Evolutionary conservation across 2,113 vertebrate species (phyloP), one percentile per base, ranked within the genome.

Genomic region (Chaenogobius annularis): DNA sequence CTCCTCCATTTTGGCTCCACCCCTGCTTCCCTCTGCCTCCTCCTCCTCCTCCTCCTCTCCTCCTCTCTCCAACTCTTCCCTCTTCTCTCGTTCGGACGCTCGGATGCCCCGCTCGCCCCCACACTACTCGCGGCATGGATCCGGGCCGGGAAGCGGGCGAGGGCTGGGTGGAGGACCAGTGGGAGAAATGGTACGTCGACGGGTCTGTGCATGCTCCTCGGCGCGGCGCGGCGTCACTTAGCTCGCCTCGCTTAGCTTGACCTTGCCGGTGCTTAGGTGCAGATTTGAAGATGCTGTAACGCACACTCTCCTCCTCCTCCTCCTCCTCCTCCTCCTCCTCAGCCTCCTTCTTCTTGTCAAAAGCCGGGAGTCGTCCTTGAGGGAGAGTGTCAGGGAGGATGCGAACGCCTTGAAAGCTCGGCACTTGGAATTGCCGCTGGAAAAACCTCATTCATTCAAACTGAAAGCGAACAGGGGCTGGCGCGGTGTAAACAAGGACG

Each of bases 161-260:
- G 89, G 96, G 94, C 87, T 98, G 97, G 96, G 92, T 98, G 94
- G 97, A 98, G 92, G 97, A 99, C 84, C 97, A 95, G 92, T 99
- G 97, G 97, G 97, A 98, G 92, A 96, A 94, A 96, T 99, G 97
- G 97, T 99, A 98, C 88, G 23, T 61, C 44, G 12, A 12, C 12
- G 2, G 44, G 10, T 46, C 12, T 11, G 10, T 46, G 44, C 10
- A 10, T 46, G 10, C 12, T 12, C 10, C 44, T 31, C 2, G 26
- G 26, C 26, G 26, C 26, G 26, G 1, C 44, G 22, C 5, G 1
- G 11, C 22, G 3, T 12, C 11, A 22, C 8, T 58, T 26, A 3
- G 55, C 55, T 26, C 11, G 55, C 55, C 1, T n/a, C 1, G 22
- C 55, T 26, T 58, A 58, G 59, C 59, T 10, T 62, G 55, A 58